phyloP scores from a whole-genome alignment of 2,888 invertebrate genomes.

The Muschampia plurimacula region DNA sequence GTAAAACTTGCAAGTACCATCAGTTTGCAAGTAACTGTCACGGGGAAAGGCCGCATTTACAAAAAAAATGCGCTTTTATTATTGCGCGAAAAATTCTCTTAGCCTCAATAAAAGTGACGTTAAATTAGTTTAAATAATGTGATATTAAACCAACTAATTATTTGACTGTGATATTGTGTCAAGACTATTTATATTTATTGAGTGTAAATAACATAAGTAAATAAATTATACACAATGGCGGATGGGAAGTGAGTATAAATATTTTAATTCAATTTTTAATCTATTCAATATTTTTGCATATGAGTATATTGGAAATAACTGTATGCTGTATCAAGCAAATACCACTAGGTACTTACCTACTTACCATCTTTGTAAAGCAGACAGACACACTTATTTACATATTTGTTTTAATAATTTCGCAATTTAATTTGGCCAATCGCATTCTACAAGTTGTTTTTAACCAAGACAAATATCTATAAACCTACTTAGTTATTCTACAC shows the following conservation, averaged over 20 bases:
- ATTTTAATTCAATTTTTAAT: conserved; percentile 6
- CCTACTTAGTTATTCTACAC: conserved; percentile 6
- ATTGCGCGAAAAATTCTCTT: conserved; percentile 43
- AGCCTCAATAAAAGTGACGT: conserved; percentile 43
- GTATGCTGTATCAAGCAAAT: neutral
- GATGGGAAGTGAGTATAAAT: conserved; percentile 69
- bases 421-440: neutral
- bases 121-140: conserved; percentile 49
- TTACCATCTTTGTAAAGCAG: neutral
- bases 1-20: conserved; percentile 46
- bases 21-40: conserved; percentile 49
- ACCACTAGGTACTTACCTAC: no score
- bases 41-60: conserved; percentile 43
- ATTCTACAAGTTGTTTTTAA: conserved; percentile 10
- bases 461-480: conserved; percentile 9
- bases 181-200: conserved; percentile 45
- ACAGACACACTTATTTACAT: neutral
- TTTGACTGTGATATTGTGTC: conserved; percentile 66
- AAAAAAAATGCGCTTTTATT: conserved; percentile 43
- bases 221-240: conserved; percentile 56
- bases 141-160: conserved; percentile 50
- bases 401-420: conserved; percentile 5
- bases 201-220: conserved; percentile 47
- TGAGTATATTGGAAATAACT: neutral
- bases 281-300: neutral